Conservation (phyloP, 2,888 invertebrate species). For the Meiosimyza platycephala region DNA sequence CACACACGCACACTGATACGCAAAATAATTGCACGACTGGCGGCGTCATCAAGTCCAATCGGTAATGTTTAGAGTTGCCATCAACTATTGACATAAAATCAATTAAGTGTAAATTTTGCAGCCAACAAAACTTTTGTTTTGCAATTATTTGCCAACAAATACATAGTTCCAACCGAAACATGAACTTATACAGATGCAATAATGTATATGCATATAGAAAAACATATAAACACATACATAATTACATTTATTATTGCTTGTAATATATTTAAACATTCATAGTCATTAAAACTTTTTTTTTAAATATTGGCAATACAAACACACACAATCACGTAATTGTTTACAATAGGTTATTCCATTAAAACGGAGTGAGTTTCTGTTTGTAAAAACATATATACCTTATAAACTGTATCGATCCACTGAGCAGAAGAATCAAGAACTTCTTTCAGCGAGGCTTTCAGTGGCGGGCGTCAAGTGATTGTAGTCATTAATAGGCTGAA, state of each 20-base stretch:
- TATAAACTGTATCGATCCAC: too few species aligned
- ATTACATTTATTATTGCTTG: too few species aligned
- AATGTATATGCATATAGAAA: not conserved
- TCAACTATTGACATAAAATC: conserved; percentile 32
- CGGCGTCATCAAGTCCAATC: not conserved
- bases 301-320: not conserved
- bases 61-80: conserved; percentile 27
- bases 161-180: not conserved
- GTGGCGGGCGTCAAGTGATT: too few species aligned
- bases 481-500: too few species aligned
- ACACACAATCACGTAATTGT: not conserved
- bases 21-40: not conserved
- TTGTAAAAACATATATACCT: too few species aligned
- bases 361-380: too few species aligned
- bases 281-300: not conserved
- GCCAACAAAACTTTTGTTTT: conserved; percentile 14
- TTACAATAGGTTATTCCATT: too few species aligned
- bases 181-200: not conserved
- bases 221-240: not conserved
- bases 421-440: too few species aligned
- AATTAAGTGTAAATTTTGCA: conserved; percentile 27
- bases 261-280: not conserved
- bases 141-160: conserved; percentile 11
- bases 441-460: too few species aligned
- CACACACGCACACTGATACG: not conserved